phyloP scores from a whole-genome alignment of 2,113 vertebrate genomes.

The Anoplopoma fimbria region DNA sequence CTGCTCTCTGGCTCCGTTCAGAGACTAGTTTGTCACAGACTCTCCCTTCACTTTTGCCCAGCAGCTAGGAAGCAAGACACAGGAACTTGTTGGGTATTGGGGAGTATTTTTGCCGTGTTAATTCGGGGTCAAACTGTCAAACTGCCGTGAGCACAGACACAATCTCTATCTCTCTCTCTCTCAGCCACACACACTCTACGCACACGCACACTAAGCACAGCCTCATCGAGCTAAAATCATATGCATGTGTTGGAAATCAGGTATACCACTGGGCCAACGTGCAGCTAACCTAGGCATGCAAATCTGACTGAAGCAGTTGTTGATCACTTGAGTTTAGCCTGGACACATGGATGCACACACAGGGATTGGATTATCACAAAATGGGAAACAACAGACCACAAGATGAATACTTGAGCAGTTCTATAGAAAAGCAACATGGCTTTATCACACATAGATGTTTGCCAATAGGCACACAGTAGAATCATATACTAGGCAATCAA shows the following conservation, averaged over 20 bases:
- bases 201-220: not conserved
- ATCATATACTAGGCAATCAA: constrained; percentile 7
- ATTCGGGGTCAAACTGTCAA: not conserved
- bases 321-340: no score
- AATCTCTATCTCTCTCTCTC: no score
- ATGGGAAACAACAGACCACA: not conserved
- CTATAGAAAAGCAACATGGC: constrained; percentile 4
- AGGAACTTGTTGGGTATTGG: not conserved
- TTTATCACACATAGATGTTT: constrained; percentile 6
- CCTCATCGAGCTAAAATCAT: not conserved
- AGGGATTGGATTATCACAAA: not conserved
- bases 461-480: constrained; percentile 18
- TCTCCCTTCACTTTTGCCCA: not conserved
- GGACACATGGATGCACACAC: not conserved
- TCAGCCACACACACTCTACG: not conserved
- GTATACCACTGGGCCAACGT: not conserved
- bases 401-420: constrained; percentile 13
- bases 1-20: not conserved
- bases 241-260: not conserved
- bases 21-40: no score
- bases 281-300: not conserved
- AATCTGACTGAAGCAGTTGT: not conserved
- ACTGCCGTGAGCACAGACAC: not conserved
- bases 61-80: not conserved
- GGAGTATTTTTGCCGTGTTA: no score